These are phyloP conservation scores for Shargacucullia verbasci DNA, from an alignment of 2,888 invertebrate genomes.

Conservation along the genomic window DNA sequence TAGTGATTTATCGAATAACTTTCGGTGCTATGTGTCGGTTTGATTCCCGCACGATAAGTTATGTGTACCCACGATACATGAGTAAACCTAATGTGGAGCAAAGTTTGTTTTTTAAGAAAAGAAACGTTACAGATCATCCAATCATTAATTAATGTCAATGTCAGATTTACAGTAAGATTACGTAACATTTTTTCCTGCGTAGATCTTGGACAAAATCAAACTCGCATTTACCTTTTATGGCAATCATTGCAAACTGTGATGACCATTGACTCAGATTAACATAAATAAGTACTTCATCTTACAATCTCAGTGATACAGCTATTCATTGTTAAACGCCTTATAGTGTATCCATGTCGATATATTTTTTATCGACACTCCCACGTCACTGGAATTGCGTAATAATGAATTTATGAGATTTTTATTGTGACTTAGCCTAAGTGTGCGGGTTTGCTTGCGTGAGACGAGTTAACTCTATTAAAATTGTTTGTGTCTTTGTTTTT, in stretches of 20 bases:
- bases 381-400: conserved; percentile 67
- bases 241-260: conserved; percentile 31
- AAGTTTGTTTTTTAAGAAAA: too few relatives aligned
- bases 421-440: conserved; percentile 23
- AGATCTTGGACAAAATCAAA: conserved; percentile 22
- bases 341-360: conserved; percentile 68
- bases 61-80: too few relatives aligned
- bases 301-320: conserved; percentile 47
- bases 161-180: neutral
- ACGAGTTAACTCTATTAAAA: conserved; percentile 41
- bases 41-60: too few relatives aligned
- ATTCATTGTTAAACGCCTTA: conserved; percentile 64
- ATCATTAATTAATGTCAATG: too few relatives aligned
- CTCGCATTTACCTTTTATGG: conserved; percentile 31
- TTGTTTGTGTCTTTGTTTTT: conserved; percentile 41
- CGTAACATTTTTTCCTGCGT: neutral
- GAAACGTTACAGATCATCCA: too few relatives aligned
- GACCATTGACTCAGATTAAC: conserved; percentile 48
- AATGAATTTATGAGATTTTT: conserved; percentile 56
- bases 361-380: conserved; percentile 60
- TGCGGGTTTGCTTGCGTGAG: conserved; percentile 38
- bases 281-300: conserved; percentile 53
- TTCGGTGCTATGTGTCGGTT: too few relatives aligned
- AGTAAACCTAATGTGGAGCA: too few relatives aligned
- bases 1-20: too few relatives aligned